phyloP scores from a whole-genome alignment of 2,797 vertebrate species.

The Poliocrania exsul region DNA sequence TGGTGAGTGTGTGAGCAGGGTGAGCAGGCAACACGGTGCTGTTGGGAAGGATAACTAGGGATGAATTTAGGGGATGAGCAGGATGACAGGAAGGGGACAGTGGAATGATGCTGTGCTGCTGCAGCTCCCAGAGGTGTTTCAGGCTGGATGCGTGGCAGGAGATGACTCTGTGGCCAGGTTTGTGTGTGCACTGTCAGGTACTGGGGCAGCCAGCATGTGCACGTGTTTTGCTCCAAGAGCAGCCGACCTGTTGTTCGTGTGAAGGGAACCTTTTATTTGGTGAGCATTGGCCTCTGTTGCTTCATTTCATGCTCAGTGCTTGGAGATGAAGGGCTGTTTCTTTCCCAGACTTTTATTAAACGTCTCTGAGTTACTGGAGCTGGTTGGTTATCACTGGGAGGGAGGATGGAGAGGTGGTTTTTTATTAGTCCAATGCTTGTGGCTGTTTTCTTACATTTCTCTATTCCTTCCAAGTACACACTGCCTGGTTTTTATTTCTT shows the following conservation, averaged over 20 bases:
- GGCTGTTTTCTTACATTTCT: background rate
- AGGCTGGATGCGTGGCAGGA: background rate
- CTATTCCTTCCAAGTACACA: background rate
- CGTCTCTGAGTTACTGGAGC: background rate
- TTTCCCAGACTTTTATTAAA: slow-evolving; percentile 2
- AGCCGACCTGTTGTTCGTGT: background rate
- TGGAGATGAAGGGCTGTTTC: background rate
- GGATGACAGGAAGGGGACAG: background rate
- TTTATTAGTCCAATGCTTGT: background rate
- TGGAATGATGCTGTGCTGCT: background rate
- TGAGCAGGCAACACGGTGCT: background rate
- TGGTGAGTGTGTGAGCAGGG: background rate
- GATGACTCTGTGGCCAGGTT: rapidly evolving
- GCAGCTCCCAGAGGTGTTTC: background rate
- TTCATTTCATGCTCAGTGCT: slow-evolving; percentile 16
- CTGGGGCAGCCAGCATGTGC: rapidly evolving
- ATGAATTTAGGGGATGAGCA: background rate
- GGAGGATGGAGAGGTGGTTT: background rate
- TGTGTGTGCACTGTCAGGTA: rapidly evolving
- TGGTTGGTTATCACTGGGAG: background rate
- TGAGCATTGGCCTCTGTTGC: background rate
- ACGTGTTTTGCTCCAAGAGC: background rate
- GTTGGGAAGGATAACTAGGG: background rate
- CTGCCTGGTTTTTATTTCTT: background rate
- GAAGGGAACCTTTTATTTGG: background rate